phyloP scores from a whole-genome alignment of 2,797 vertebrate genomes.

The Sebastes itinus region DNA sequence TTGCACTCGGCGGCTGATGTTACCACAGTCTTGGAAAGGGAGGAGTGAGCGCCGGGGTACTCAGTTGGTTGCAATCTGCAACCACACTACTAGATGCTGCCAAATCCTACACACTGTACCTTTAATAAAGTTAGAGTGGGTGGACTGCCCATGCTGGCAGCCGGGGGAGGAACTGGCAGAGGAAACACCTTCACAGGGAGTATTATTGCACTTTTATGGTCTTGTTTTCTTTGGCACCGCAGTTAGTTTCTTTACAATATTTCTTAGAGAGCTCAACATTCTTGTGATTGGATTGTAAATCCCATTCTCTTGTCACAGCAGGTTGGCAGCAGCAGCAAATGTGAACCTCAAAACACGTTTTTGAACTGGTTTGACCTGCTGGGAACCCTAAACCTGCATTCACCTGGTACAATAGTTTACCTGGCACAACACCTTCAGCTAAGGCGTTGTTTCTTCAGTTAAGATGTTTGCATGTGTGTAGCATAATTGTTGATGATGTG shows the following conservation, averaged over 20 bases:
- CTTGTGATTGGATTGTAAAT: not conserved
- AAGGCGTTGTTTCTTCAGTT: not conserved
- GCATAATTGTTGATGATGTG: not conserved
- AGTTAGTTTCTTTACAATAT: not conserved
- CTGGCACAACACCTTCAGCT: no score
- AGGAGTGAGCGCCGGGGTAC: no score
- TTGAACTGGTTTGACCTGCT: constrained; percentile 30
- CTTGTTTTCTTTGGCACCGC: not conserved
- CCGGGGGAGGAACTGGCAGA: constrained; percentile 5
- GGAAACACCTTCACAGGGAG: constrained; percentile 29
- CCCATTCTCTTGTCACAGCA: not conserved
- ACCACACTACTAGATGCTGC: no score
- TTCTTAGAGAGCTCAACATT: constrained; percentile 12
- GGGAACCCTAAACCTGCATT: not conserved
- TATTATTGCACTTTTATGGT: not conserved
- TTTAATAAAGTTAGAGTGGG: not conserved
- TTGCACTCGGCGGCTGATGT: no score
- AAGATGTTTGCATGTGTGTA: not conserved
- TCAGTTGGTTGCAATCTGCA: no score
- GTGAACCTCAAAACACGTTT: not conserved
- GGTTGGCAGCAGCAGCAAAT: not conserved
- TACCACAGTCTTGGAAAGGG: no score
- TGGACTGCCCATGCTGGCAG: not conserved
- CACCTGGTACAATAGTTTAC: not conserved
- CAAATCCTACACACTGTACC: no score